Base-by-base conservation (phyloP, 2,113 vertebrate genomes). In the Callospermophilus lateralis region DNA sequence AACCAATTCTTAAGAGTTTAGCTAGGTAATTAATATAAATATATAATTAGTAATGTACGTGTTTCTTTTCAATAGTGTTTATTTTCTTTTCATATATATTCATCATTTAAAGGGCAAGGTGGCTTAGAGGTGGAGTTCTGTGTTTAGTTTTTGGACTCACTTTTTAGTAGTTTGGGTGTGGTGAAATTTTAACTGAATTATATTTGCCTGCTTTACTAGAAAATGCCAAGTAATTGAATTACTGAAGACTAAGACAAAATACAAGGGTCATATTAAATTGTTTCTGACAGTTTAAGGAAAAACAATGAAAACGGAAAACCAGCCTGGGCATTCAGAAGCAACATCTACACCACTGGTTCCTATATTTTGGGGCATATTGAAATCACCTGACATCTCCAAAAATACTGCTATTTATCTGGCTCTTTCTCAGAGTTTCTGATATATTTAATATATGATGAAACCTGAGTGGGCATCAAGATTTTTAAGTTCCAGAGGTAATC, bases 91-190 rank as follows among this genome's bases (percentile, higher is more conserved):
- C 24, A 45, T 81, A 45, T 10, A 73, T 77, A 45, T 83, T 78
- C 32, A 79, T 58, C 51, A 90, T 88, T 87, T 97, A 81, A 97
- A 95, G 53, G 42, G n/a, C n/a, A 90, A 88, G 12, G 4, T 58
- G 58, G 34, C 48, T 94, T 89, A 89, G 67, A 86, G 85, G 22
- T 78, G 93, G 3, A 42, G 72, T 6, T 34, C n/a, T 72, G 37
- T 53, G 80, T 97, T 67, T 84, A 72, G 68, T 32, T 30, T 78
- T 58, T 87, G 28, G 42, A 77, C 58, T 65, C 39, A 67, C 6
- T 79, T n/a, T 68, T 92, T 32, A 58, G 3, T 61, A 53, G n/a
- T 89, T 13, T 24, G 90, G 72, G 22, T 76, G 32, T 85, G 51
- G 30, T 67, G 30, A 92, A 48, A 78, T 83, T 89, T 84, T 65